Percentiles rank a stretch among this genome's conserved stretches.
phyloP scores from a whole-genome alignment of 2,888 invertebrate genomes.

The Polia nebulosa region DNA sequence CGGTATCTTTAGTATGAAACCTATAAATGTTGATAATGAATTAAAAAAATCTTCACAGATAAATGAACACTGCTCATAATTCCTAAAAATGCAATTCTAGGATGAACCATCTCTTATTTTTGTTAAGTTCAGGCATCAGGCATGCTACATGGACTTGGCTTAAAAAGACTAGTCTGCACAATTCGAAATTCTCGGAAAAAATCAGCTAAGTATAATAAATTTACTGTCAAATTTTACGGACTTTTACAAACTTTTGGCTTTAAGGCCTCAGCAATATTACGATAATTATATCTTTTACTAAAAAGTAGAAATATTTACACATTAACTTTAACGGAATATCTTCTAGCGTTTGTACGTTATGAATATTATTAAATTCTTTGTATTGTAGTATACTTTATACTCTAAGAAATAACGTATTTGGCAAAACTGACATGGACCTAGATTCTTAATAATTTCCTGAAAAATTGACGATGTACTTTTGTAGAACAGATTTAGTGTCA shows the following conservation, averaged over 20 bases:
- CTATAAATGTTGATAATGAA: too few relatives aligned
- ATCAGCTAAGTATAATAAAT: background rate
- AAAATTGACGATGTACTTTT: background rate
- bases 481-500: background rate
- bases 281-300: conserved; percentile 13
- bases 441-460: background rate
- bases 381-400: background rate
- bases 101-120: background rate
- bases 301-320: conserved; percentile 50
- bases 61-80: background rate
- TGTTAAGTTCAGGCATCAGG: too few relatives aligned
- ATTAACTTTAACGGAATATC: conserved; percentile 35
- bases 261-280: background rate
- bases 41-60: too few relatives aligned
- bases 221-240: too few relatives aligned
- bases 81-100: background rate
- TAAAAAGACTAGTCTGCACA: background rate
- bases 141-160: background rate
- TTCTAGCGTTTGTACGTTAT: conserved; percentile 36
- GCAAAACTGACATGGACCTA: background rate
- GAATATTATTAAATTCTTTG: conserved; percentile 13
- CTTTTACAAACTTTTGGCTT: background rate
- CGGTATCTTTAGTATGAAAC: too few relatives aligned
- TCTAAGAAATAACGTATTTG: conserved; percentile 21
- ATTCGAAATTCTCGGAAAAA: background rate